Evolutionary conservation across 2,888 invertebrate species (phyloP), one percentile per base, ranked within the genome.

Genomic region (Drosophila affinis): DNA sequence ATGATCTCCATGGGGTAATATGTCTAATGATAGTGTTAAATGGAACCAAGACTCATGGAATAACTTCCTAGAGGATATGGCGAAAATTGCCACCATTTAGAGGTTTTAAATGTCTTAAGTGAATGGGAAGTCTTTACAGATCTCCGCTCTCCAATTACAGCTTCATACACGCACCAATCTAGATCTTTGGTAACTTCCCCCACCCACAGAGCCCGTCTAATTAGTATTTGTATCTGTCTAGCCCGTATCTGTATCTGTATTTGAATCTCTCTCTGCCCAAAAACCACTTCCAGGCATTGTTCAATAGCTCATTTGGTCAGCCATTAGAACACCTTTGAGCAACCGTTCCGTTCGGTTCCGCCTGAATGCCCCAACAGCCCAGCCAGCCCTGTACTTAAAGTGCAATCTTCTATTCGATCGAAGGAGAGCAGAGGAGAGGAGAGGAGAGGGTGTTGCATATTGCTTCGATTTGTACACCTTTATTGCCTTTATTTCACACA

Each of bases 311-410:
- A 72, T 81, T 84, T 84, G 82, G 80, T 77, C 82, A 84, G 72
- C 62, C 82, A 83, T 83, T 83, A 83, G 83, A 83, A 83, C 82
- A 85, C 81, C 82, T 83, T 83, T 82, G 48, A 70, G 82, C 82
- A 85, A 82, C 76, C 76, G 55, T 46, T 58, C 45, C 65, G 78
- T 76, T 58, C 39, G 63, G 78, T 78, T 54, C 78, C 75, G 83
- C 71, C 60, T 83, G 74, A 83, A 85, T 85, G 85, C 74, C 2
- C 27, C 27, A 7, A 6, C 27, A 24, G 24, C 24, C 24, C 27
- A 27, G 27, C 7, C 27, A 7, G 27, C 29, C 2, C 29, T 9
- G 9, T 29, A 7, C 29, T 29, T 29, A 7, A 29, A 9, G 29
- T 29, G 29, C 29, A 29, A 29, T 29, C 29, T 29, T 29, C 29